A percentile compares a stretch with the other conserved stretches of the same genome.
phyloP scores from a whole-genome alignment of 2,797 vertebrate genomes.

The Lates japonicus region DNA sequence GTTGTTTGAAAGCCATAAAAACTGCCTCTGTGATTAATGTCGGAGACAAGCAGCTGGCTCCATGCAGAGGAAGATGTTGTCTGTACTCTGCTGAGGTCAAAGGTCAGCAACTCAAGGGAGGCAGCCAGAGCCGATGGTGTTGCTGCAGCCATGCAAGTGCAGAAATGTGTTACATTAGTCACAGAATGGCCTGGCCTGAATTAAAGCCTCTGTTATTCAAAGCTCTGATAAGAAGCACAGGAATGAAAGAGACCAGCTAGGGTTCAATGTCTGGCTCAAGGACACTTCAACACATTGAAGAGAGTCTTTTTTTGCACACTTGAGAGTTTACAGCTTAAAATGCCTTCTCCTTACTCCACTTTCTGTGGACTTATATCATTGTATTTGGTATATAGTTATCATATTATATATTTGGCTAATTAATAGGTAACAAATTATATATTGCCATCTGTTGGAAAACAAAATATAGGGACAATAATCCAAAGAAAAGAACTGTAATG shows the following conservation, averaged over 20 bases:
- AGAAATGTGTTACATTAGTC: neutral
- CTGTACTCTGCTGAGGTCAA: slow-evolving; percentile 36
- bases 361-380: neutral
- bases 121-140: neutral
- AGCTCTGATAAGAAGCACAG: neutral
- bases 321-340: neutral
- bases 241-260: neutral
- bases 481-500: neutral
- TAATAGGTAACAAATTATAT: neutral
- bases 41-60: slow-evolving; percentile 40
- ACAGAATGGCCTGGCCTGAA: neutral
- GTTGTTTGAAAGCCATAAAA: slow-evolving; percentile 27
- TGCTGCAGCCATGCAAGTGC: neutral
- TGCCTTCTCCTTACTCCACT: neutral
- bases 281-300: neutral
- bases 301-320: neutral
- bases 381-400: neutral
- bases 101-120: slow-evolving; percentile 41
- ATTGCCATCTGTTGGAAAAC: neutral
- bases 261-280: neutral
- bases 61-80: slow-evolving; percentile 44
- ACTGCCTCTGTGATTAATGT: slow-evolving; percentile 33
- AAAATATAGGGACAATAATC: neutral
- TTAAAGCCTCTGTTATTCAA: neutral
- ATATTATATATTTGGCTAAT: neutral